Conservation (phyloP, 2,797 vertebrate genomes). For the Spinibarbus caldwelli region DNA sequence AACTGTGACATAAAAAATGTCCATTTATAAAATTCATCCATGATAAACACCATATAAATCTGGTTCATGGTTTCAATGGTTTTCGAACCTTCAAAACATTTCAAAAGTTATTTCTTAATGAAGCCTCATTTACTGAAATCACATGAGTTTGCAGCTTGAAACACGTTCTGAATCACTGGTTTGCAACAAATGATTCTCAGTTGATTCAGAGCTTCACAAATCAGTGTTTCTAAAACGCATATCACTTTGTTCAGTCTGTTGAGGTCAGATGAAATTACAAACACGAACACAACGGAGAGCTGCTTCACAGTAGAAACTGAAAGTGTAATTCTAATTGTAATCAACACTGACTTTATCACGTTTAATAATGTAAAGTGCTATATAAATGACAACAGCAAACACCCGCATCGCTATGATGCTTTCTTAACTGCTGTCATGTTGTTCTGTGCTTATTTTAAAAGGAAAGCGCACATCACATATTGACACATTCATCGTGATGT, state of each 20-base stretch:
- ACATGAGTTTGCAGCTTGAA: not conserved
- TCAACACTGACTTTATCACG: not conserved
- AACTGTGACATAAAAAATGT: not conserved
- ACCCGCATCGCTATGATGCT: no score
- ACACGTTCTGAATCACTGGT: no score
- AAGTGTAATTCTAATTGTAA: not conserved
- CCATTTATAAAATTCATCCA: not conserved
- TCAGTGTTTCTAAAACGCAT: not conserved
- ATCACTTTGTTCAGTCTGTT: no score
- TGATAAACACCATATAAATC: not conserved
- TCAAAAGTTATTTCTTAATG: not conserved
- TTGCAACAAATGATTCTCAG: not conserved
- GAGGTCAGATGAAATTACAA: not conserved
- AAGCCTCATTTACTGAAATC: not conserved
- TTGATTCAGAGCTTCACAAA: no score
- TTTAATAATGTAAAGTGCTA: not conserved
- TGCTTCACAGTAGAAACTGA: not conserved
- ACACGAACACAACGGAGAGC: not conserved
- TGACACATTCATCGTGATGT: not conserved
- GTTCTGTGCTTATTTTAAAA: not conserved
- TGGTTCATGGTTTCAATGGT: not conserved
- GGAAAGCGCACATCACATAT: not conserved
- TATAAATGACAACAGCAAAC: no score
- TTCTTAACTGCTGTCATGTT: not conserved
- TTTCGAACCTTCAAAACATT: not conserved